These are phyloP conservation scores for Orycteropus afer DNA, from an alignment of 2,113 vertebrate species.

Conservation along the genomic window DNA sequence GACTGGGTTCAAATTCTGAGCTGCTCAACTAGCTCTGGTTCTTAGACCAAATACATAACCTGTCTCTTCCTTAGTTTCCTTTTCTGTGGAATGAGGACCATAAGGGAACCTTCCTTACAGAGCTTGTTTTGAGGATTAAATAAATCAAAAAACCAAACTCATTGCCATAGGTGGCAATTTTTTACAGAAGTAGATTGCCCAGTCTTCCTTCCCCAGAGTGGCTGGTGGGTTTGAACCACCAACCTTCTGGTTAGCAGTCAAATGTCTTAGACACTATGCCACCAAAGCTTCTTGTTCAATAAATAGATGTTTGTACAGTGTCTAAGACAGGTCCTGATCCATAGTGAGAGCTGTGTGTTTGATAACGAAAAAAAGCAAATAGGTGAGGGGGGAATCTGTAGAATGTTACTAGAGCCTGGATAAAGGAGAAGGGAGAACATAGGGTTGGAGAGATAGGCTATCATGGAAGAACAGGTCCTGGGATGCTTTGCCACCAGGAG, in stretches of 20 bases:
- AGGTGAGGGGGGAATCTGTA: too few species aligned
- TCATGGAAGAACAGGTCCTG: neutral
- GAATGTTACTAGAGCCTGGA: neutral
- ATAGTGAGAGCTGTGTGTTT: neutral
- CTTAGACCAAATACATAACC: neutral
- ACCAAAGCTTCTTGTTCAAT: too few species aligned
- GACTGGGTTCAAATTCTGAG: neutral
- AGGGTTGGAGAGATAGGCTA: neutral
- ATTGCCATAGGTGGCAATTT: too few species aligned
- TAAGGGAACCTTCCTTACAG: neutral
- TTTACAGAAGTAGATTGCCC: too few species aligned
- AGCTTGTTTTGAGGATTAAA: neutral
- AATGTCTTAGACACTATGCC: too few species aligned
- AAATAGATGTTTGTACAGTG: neutral
- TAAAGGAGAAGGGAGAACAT: neutral
- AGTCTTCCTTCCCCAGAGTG: too few species aligned
- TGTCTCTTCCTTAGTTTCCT: neutral
- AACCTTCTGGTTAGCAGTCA: too few species aligned
- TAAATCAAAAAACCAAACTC: too few species aligned
- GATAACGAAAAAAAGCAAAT: neutral
- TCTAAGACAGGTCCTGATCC: neutral
- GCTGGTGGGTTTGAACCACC: too few species aligned
- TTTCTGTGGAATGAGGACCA: neutral
- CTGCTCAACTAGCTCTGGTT: neutral
- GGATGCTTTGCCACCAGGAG: neutral